Evolutionary conservation across 2,113 vertebrate species (phyloP).

Genomic region (Canis aureus): DNA sequence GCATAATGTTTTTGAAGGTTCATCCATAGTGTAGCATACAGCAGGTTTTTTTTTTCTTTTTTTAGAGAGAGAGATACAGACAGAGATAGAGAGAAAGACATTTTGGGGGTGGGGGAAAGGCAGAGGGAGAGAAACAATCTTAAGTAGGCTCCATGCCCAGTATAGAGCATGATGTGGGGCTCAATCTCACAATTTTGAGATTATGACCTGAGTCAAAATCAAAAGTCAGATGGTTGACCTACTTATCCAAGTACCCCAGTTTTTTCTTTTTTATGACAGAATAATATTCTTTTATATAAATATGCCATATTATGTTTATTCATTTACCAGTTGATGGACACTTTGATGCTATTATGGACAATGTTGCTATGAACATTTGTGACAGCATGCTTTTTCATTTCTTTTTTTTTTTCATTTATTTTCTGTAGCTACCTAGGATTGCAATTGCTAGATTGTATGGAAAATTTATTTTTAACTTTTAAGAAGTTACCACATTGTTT

Average conservation of each 20-base stretch:
- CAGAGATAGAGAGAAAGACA: neutral
- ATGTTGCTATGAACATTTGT: neutral
- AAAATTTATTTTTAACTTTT: neutral
- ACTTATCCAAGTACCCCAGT: neutral
- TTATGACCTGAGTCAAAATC: neutral
- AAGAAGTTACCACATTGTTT: neutral
- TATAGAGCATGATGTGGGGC: neutral
- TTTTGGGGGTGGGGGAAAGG: too few relatives aligned
- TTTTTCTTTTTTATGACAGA: neutral
- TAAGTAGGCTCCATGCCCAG: neutral
- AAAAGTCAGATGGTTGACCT: neutral
- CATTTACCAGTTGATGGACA: neutral
- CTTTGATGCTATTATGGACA: neutral
- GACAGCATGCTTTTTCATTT: neutral
- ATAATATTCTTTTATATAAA: neutral
- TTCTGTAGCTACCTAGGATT: neutral
- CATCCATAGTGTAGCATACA: neutral
- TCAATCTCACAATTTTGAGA: neutral
- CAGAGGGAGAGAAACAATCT: neutral
- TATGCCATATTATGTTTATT: neutral
- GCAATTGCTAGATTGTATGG: neutral
- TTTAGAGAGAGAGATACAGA: neutral
- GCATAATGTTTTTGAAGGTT: neutral
- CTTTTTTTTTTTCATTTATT: neutral
- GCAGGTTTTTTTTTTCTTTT: neutral